phyloP scores from a whole-genome alignment of 2,113 vertebrate species.

The Holacanthus passer region DNA sequence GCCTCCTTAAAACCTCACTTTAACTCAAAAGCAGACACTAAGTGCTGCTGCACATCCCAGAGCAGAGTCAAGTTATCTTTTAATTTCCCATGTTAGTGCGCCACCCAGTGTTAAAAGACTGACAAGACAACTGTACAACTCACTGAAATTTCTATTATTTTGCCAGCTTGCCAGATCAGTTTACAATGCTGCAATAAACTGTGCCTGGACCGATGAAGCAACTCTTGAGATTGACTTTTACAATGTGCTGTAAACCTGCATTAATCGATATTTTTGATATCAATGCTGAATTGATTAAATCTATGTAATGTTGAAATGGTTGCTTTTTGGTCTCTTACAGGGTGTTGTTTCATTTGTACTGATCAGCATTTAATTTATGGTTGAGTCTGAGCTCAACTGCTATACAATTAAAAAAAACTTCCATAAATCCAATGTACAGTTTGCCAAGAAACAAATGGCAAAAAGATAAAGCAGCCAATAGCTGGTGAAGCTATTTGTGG shows the following conservation, averaged over 20 bases:
- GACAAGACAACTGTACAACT: not conserved
- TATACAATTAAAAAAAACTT: not conserved
- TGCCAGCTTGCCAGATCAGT: not conserved
- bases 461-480: not conserved
- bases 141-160: not conserved
- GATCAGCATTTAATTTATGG: not conserved
- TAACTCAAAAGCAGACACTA: not conserved
- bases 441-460: not conserved
- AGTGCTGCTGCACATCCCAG: not conserved
- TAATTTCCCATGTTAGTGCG: not conserved
- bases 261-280: not conserved
- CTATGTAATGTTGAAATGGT: not conserved
- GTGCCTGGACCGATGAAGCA: not conserved
- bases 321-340: not conserved
- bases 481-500: not conserved
- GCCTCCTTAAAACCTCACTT: not conserved
- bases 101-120: conserved; percentile 28
- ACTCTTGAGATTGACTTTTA: not conserved
- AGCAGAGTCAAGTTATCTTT: not conserved
- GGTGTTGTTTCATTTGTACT: not conserved
- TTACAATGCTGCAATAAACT: not conserved
- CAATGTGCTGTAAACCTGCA: not conserved
- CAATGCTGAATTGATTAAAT: not conserved
- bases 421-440: not conserved
- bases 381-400: not conserved